Evolutionary conservation across 2,888 invertebrate genomes (phyloP).

Genomic region (Atethmia centrago): DNA sequence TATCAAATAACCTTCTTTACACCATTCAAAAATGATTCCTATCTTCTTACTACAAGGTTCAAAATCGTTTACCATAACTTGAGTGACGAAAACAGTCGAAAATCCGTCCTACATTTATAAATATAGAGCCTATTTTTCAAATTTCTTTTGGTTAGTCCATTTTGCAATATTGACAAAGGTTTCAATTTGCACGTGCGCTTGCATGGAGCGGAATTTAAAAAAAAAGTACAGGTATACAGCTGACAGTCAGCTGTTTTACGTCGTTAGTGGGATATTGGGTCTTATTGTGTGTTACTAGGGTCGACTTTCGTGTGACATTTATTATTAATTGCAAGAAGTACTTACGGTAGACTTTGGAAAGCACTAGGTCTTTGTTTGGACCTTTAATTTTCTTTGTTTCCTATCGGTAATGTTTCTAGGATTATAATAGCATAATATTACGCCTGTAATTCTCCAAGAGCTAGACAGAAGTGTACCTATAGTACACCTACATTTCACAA

Average conservation of each 20-base stretch:
- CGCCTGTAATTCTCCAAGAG: too few relatives aligned
- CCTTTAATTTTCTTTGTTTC: background rate
- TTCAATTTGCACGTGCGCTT: constrained; percentile 69
- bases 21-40: background rate
- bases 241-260: constrained; percentile 79
- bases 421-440: too few relatives aligned
- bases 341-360: background rate
- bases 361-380: background rate
- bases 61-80: constrained; percentile 9
- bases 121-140: constrained; percentile 14
- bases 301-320: constrained; percentile 6
- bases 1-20: background rate
- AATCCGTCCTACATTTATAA: rapidly evolving
- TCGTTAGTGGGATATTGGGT: background rate
- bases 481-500: too few relatives aligned
- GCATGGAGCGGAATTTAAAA: constrained; percentile 53
- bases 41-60: rapidly evolving
- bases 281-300: rapidly evolving
- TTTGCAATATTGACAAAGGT: constrained; percentile 70
- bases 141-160: constrained; percentile 60
- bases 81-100: background rate
- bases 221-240: constrained; percentile 75
- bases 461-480: too few relatives aligned
- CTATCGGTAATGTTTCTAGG: background rate
- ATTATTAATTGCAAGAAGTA: constrained; percentile 40